Conservation (phyloP, 2,797 vertebrate genomes). For the Myotis pilosus region DNA sequence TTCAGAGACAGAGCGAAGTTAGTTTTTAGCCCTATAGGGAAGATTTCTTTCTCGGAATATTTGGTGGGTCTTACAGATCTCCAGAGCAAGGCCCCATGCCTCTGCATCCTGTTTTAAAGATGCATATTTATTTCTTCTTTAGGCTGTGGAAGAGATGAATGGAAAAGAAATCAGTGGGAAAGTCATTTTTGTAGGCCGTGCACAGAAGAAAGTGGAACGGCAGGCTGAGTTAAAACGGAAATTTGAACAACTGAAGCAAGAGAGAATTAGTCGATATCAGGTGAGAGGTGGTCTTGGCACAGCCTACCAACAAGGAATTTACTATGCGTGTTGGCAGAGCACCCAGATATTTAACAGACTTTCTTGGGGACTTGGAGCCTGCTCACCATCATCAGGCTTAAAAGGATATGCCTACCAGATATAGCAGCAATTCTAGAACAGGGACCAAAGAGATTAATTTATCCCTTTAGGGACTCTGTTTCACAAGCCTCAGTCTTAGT, state of each 20-base stretch:
- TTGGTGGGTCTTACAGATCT: background rate
- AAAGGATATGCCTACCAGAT: background rate
- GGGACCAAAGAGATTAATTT: background rate
- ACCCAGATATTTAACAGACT: background rate
- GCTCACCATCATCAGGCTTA: background rate
- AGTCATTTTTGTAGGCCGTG: conserved; percentile 95
- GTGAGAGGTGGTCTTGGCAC: conserved; percentile 78
- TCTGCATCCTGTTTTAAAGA: conserved; percentile 30
- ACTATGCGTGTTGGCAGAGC: background rate
- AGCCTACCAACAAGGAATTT: background rate
- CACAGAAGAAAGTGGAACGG: conserved; percentile 98
- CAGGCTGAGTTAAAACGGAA: conserved; percentile 96
- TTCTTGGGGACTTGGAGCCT: background rate
- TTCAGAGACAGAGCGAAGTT: background rate
- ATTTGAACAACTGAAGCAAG: conserved; percentile 98
- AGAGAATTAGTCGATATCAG: conserved; percentile 98
- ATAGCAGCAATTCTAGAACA: background rate
- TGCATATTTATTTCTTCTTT: conserved; percentile 50
- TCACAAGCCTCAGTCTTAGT: background rate
- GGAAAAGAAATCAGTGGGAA: conserved; percentile 96
- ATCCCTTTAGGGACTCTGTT: background rate
- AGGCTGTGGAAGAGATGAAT: conserved; percentile 99
- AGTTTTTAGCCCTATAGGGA: background rate
- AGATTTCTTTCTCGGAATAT: background rate
- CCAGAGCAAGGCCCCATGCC: background rate